phyloP scores from a whole-genome alignment of 1,140 invertebrate genomes.

The Trichonephila clavata region DNA sequence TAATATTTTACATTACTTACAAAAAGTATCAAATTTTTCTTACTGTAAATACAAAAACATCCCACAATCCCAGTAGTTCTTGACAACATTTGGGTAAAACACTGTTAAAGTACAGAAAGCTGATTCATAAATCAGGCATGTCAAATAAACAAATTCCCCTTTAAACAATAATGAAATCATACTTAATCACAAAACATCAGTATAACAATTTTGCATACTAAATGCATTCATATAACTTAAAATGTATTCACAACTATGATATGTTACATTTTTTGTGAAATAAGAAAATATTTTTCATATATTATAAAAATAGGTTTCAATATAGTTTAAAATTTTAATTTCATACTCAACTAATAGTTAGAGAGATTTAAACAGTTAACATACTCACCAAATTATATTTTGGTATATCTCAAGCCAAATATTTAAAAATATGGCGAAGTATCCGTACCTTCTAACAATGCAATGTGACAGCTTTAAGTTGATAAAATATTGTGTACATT shows the following conservation, averaged over 20 bases:
- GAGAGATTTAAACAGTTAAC: background rate
- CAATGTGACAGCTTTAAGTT: background rate
- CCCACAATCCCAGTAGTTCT: background rate
- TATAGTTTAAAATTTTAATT: background rate
- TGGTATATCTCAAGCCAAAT: background rate
- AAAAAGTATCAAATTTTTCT: background rate
- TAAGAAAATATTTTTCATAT: too few relatives aligned
- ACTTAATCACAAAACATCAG: too few relatives aligned
- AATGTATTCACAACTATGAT: too few relatives aligned
- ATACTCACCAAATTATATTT: conserved; percentile 14
- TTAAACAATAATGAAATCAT: too few relatives aligned
- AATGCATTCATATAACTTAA: too few relatives aligned
- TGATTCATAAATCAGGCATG: too few relatives aligned
- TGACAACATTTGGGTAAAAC: background rate
- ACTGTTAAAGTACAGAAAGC: background rate
- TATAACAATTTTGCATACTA: too few relatives aligned
- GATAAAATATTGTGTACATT: background rate
- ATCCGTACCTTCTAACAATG: background rate
- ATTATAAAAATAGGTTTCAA: background rate
- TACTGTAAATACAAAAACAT: background rate
- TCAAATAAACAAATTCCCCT: too few relatives aligned
- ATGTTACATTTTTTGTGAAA: too few relatives aligned
- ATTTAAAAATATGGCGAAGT: background rate
- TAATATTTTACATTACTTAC: background rate
- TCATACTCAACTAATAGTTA: background rate